Evolutionary conservation across 2,888 invertebrate species (phyloP), one percentile per base, ranked within the genome.

Genomic region (Meiosimyza decipiens): DNA sequence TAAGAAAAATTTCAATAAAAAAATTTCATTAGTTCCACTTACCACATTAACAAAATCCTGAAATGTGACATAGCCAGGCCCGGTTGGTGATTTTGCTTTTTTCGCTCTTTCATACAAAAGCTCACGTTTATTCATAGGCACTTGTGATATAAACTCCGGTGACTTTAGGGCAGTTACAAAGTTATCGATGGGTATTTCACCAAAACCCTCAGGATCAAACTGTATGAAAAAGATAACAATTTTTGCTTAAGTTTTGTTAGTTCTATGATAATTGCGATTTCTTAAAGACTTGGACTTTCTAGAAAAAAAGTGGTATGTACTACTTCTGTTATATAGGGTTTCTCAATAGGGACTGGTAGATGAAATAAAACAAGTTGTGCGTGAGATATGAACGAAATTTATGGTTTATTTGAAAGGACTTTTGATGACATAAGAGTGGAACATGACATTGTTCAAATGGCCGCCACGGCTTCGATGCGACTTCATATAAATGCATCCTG

Each of bases 21-120:
- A 9, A 2, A 9, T 40, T 40, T 40, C 1, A 1, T 40, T 40
- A 9, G 6, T 40, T 18, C n/a, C 54, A 93, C 96, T 95, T 86
- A 96, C 96, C 92, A 96, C 94, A 90, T 96, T 96, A 79, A 96
- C 95, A 87, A 96, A 96, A 85, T 96, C 95, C 89, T 96, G 96
- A 88, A 95, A 96, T 54, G 96, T 95, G 81, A 96, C 94, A 73
- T 95, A 94, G 73, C 92, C 91, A 15, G 86, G 83, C 72, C 87
- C 87, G 75, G 75, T 82, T 66, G 87, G 87, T 79, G 91, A 90
- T 77, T 90, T 91, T 47, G 93, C 89, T 82, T 91, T 91, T 79
- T 90, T 90, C 52, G 93, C 92, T 86, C 93, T 92, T 81, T 94
- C 93, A 81, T 92, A 87, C 78, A 95, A 88, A 76, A 93, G 91